Conservation (phyloP, 1,140 invertebrate genomes). For the Venustaconcha ellipsiformis region DNA sequence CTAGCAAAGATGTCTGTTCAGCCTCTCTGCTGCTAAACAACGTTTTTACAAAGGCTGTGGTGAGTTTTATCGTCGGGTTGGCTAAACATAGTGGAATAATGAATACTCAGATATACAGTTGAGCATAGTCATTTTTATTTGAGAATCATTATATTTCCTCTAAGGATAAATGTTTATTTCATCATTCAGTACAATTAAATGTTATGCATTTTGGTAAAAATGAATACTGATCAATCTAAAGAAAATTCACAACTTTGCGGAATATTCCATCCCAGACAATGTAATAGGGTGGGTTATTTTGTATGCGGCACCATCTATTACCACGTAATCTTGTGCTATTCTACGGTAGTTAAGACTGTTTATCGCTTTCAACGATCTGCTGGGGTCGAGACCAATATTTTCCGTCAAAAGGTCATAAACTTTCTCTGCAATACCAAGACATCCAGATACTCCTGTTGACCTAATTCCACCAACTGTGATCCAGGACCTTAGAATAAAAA, state of each 20-base stretch:
- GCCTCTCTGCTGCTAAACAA: too few relatives aligned
- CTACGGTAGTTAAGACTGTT: slow-evolving; percentile 24
- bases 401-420: slow-evolving; percentile 26
- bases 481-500: slow-evolving; percentile 42
- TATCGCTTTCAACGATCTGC: neutral
- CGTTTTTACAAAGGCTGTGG: too few relatives aligned
- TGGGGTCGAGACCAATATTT: slow-evolving; percentile 37
- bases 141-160: too few relatives aligned
- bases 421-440: slow-evolving; percentile 47
- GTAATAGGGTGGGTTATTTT: slow-evolving; percentile 45
- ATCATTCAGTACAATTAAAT: too few relatives aligned
- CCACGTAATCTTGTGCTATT: slow-evolving; percentile 20
- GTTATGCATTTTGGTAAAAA: too few relatives aligned
- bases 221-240: too few relatives aligned
- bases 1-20: too few relatives aligned
- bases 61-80: too few relatives aligned
- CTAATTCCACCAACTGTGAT: slow-evolving; percentile 57
- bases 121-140: too few relatives aligned
- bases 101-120: too few relatives aligned
- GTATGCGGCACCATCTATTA: slow-evolving; percentile 33
- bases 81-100: too few relatives aligned
- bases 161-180: too few relatives aligned
- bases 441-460: slow-evolving; percentile 55
- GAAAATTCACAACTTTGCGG: neutral
- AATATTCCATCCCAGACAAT: slow-evolving; percentile 13